phyloP scores from a whole-genome alignment of 2,797 vertebrate species.

The Pogonophryne albipinna region DNA sequence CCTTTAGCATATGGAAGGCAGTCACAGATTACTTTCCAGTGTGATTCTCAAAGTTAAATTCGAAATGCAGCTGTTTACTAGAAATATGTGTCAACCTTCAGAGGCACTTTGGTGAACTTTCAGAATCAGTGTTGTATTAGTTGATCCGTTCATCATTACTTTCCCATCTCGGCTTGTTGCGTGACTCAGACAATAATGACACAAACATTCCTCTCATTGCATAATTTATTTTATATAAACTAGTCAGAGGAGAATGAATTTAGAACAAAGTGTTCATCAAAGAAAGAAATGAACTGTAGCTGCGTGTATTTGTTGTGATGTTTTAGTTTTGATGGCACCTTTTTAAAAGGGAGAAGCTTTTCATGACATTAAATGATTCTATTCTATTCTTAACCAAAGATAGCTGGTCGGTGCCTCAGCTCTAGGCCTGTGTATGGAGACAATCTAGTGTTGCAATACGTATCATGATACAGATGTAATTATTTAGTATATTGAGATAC shows the following conservation, averaged over 20 bases:
- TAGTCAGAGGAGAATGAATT: slow-evolving; percentile 9
- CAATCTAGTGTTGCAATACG: too few relatives aligned
- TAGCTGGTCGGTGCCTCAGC: slow-evolving; percentile 32
- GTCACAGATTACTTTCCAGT: slow-evolving; percentile 49
- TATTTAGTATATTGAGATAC: too few relatives aligned
- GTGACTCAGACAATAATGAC: slow-evolving; percentile 52
- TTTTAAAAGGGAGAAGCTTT: too few relatives aligned
- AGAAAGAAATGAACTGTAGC: slow-evolving; percentile 27
- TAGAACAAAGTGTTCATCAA: slow-evolving; percentile 49
- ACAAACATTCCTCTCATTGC: slow-evolving; percentile 39
- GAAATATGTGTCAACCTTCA: slow-evolving; percentile 22
- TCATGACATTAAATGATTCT: too few relatives aligned
- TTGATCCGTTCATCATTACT: slow-evolving; percentile 46
- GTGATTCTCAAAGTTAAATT: slow-evolving; percentile 10
- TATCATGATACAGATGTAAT: too few relatives aligned
- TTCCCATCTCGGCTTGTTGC: slow-evolving; percentile 35
- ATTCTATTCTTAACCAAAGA: too few relatives aligned
- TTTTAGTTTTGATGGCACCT: too few relatives aligned
- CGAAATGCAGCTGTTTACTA: slow-evolving; percentile 5
- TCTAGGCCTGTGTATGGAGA: slow-evolving; percentile 10
- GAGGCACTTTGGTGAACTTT: slow-evolving; percentile 36
- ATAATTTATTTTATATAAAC: slow-evolving; percentile 47
- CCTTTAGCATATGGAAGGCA: slow-evolving; percentile 49
- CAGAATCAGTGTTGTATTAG: slow-evolving; percentile 15
- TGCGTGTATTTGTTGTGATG: too few relatives aligned